phyloP scores from a whole-genome alignment of 2,888 invertebrate genomes.

The Serrognathus titanus region DNA sequence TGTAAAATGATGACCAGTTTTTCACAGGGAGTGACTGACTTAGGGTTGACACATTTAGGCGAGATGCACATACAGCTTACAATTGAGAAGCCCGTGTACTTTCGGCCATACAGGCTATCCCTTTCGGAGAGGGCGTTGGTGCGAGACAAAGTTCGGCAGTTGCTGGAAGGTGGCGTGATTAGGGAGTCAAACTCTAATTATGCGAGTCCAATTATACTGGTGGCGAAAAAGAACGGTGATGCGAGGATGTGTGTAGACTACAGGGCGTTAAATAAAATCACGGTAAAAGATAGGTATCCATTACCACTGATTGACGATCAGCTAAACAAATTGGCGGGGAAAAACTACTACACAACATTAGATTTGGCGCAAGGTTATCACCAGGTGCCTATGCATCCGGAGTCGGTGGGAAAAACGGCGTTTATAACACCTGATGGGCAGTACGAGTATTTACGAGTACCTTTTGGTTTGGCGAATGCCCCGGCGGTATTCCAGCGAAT shows the following conservation, averaged over 20 bases:
- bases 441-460: constrained; percentile 6
- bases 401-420: constrained; percentile 30
- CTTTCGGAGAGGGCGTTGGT: constrained; percentile 9
- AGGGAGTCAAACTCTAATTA: constrained; percentile 14
- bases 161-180: constrained; percentile 9
- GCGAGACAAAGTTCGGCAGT: constrained; percentile 3
- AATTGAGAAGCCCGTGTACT: constrained; percentile 9
- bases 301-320: constrained; percentile 36
- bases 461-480: constrained; percentile 9
- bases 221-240: constrained; percentile 27
- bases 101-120: constrained; percentile 4
- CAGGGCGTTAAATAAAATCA: constrained; percentile 36
- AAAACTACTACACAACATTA: constrained; percentile 23
- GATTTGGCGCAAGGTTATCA: constrained; percentile 28
- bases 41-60: too few relatives aligned
- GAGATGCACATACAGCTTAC: constrained; percentile 8
- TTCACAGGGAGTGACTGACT: too few relatives aligned
- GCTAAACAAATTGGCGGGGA: constrained; percentile 26
- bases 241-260: constrained; percentile 41
- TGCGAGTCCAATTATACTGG: constrained; percentile 11
- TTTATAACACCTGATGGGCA: constrained; percentile 29
- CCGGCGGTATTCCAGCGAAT: constrained; percentile 10
- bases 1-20: too few relatives aligned
- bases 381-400: constrained; percentile 16
- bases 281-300: constrained; percentile 31